Base-by-base conservation (phyloP, 2,113 vertebrate genomes). In the Microtus oregoni region DNA sequence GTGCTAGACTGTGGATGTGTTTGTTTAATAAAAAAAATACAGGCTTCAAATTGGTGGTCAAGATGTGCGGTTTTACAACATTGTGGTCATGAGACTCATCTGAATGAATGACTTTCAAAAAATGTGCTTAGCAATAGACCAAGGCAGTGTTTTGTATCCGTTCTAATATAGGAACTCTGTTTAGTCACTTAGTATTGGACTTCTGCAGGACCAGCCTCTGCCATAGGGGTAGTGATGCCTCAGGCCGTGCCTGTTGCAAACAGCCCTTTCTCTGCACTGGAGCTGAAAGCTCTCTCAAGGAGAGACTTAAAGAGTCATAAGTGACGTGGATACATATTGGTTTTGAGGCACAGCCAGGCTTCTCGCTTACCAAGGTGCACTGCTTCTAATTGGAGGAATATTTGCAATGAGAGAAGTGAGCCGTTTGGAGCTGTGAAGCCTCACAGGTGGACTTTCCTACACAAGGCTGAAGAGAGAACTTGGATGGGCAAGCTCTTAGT, bases 281-380 rank as follows among this genome's bases (percentile, higher is more conserved):
- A 91, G 65, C 13, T 82, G 79, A 67, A 32, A 86, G 28, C 32
- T 78, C 32, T 11, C 68, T 90, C 76, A 76, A 92, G 38, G 61
- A 35, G 26, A 87, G 24, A 86, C 92, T 90, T 82, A 86, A 94
- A 90, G 70, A 86, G 63, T 78, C 81, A 70, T 92, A 88, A 90
- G 79, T 89, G 68, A 77, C 58, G 44, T 79, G 70, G 73, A 10
- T 86, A 4, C 32, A 2, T 81, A 26, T 70, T 94, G 26, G 24
- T 9, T 65, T 10, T 92, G 81, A 89, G 41, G 93, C 91, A 63
- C 32, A 35, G 9, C 63, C 14, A 30, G 47, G n/a, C 77, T 77
- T 61, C 44, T 86, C 77, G 35, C 89, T 92, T 65, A 89, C 50
- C 41, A 26, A 38, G 32, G 44, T 92, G 41, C 17, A 70, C 77